A percentile compares a stretch with the other conserved stretches of the same genome.
phyloP scores from a whole-genome alignment of 2,888 invertebrate genomes.

The Sepioteuthis lessoniana region DNA sequence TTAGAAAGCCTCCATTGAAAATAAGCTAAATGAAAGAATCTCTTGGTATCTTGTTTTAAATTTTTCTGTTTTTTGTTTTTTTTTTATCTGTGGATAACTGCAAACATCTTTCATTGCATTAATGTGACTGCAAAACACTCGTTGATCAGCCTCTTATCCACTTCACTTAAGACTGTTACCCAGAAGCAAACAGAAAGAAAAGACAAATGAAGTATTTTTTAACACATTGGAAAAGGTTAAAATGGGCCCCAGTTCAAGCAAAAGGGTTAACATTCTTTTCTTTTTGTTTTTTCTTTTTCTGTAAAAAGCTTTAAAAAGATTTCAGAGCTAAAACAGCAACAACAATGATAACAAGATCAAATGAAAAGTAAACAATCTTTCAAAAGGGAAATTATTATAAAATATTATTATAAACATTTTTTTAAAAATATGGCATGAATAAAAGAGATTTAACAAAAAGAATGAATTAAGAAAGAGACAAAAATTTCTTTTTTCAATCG shows the following conservation, averaged over 20 bases:
- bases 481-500: too few species aligned
- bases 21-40: too few species aligned
- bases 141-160: background rate
- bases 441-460: too few species aligned
- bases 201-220: background rate
- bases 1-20: too few species aligned
- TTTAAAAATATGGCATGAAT: background rate
- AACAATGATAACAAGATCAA: background rate
- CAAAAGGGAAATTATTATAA: background rate
- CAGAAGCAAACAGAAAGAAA: background rate
- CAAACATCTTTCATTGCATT: background rate
- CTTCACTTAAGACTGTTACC: background rate
- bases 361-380: background rate
- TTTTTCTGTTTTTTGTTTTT: background rate
- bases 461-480: too few species aligned
- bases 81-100: background rate
- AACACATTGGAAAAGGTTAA: conserved; percentile 1
- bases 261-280: background rate
- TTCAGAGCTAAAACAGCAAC: background rate
- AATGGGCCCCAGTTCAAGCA: background rate
- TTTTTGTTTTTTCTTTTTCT: background rate
- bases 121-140: conserved; percentile 2
- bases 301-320: background rate
- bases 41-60: too few species aligned
- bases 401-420: background rate